A percentile compares a stretch with the other conserved stretches of the same genome.
phyloP scores from a whole-genome alignment of 2,888 invertebrate genomes.

The Chaitophorus viminalis region DNA sequence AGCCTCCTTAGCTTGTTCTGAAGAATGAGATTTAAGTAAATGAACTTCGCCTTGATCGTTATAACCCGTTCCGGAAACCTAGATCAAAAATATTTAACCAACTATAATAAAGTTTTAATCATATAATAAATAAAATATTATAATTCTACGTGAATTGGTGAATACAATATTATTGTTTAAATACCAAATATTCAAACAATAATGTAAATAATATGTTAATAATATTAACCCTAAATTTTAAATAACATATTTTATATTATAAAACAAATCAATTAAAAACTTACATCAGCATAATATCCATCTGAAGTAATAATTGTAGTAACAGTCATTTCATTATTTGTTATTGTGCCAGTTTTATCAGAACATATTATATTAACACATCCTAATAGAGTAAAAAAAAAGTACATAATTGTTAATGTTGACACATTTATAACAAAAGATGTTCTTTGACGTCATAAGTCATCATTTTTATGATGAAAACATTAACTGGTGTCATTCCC shows the following conservation, averaged over 20 bases:
- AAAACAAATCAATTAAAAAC: slow-evolving; percentile 12
- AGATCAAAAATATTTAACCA: slow-evolving; percentile 62
- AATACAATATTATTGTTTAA: background rate
- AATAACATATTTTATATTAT: too few species aligned
- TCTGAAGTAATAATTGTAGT: slow-evolving; percentile 92
- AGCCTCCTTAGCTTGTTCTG: slow-evolving; percentile 79
- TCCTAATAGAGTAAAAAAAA: slow-evolving; percentile 69
- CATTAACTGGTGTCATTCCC: too few species aligned
- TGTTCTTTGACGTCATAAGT: background rate
- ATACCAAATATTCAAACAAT: background rate
- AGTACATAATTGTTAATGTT: background rate
- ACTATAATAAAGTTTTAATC: slow-evolving; percentile 4
- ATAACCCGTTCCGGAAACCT: slow-evolving; percentile 90
- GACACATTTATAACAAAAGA: background rate
- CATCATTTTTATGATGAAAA: too few species aligned
- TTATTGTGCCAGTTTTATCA: slow-evolving; percentile 98
- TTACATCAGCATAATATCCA: slow-evolving; percentile 86
- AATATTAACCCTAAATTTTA: background rate
- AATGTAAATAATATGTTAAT: background rate
- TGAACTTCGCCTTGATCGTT: slow-evolving; percentile 86
- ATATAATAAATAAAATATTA: slow-evolving; percentile 5
- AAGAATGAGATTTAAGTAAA: slow-evolving; percentile 79
- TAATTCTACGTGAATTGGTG: too few species aligned
- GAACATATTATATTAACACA: slow-evolving; percentile 97
- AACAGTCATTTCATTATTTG: slow-evolving; percentile 99